These are phyloP conservation scores for Thamnophis sirtalis DNA, from an alignment of 2,113 vertebrate species.

Conservation along the genomic window DNA sequence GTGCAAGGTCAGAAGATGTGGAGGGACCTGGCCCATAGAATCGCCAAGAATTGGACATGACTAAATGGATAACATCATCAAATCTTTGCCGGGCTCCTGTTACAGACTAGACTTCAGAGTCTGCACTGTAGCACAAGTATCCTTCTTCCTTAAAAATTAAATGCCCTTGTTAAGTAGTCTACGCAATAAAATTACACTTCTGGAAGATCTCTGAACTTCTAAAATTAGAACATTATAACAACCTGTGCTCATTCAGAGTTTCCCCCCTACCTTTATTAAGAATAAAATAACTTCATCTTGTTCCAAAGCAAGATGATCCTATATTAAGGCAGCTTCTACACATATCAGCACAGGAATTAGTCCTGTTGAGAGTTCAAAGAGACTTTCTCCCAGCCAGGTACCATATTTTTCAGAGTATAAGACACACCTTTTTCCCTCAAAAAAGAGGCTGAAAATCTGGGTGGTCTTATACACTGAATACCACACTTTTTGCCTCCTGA, in stretches of 20 bases:
- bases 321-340: neutral
- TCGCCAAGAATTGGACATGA: neutral
- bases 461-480: too few relatives aligned
- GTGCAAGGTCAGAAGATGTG: neutral
- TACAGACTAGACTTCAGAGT: neutral
- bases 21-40: neutral
- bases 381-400: neutral
- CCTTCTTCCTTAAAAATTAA: neutral
- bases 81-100: neutral
- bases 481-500: too few relatives aligned
- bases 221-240: neutral
- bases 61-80: neutral
- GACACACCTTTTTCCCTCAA: too few relatives aligned
- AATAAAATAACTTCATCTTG: neutral
- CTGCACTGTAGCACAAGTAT: neutral
- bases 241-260: neutral
- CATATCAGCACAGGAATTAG: neutral
- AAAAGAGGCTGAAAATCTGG: too few relatives aligned
- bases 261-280: neutral
- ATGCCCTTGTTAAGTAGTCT: neutral
- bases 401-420: too few relatives aligned
- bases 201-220: neutral
- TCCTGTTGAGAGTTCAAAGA: neutral
- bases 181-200: neutral
- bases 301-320: neutral